Conservation (phyloP, 2,797 vertebrate genomes). For the Danio aesculapii region DNA sequence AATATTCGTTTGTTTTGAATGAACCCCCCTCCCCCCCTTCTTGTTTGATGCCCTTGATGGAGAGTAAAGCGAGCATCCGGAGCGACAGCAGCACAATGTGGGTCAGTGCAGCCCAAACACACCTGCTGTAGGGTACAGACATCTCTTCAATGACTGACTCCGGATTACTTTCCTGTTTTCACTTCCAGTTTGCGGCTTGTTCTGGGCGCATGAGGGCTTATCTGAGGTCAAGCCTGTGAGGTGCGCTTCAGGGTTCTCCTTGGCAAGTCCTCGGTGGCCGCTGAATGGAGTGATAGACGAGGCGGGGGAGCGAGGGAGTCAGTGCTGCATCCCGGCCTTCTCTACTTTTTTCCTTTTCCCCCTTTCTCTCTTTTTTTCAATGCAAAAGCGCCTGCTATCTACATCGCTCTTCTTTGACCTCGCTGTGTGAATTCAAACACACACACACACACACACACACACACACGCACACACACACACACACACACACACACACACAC, state of each 20-base stretch:
- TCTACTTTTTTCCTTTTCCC: constrained; percentile 16
- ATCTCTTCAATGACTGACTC: constrained; percentile 29
- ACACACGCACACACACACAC: too few species aligned
- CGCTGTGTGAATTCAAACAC: constrained; percentile 36
- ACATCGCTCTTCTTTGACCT: constrained; percentile 54
- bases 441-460: too few species aligned
- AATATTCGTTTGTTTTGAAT: too few species aligned
- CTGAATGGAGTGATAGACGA: constrained; percentile 59
- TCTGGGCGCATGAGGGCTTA: constrained; percentile 22
- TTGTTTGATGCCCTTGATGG: constrained; percentile 50
- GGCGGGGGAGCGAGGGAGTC: constrained; percentile 60
- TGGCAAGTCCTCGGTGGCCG: constrained; percentile 56
- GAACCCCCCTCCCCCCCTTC: too few species aligned
- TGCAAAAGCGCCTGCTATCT: constrained; percentile 44
- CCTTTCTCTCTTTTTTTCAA: constrained; percentile 24
- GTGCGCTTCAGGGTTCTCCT: constrained; percentile 55
- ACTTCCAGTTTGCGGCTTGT: neutral
- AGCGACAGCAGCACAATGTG: constrained; percentile 43
- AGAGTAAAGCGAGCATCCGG: constrained; percentile 33
- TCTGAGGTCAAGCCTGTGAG: constrained; percentile 47
- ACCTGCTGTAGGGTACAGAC: constrained; percentile 31
- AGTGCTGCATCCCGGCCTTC: constrained; percentile 38
- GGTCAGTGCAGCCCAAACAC: constrained; percentile 35
- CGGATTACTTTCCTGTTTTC: constrained; percentile 22
- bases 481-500: too few species aligned